Base-by-base conservation (phyloP, 2,113 vertebrate genomes). In the Amphiprion percula region DNA sequence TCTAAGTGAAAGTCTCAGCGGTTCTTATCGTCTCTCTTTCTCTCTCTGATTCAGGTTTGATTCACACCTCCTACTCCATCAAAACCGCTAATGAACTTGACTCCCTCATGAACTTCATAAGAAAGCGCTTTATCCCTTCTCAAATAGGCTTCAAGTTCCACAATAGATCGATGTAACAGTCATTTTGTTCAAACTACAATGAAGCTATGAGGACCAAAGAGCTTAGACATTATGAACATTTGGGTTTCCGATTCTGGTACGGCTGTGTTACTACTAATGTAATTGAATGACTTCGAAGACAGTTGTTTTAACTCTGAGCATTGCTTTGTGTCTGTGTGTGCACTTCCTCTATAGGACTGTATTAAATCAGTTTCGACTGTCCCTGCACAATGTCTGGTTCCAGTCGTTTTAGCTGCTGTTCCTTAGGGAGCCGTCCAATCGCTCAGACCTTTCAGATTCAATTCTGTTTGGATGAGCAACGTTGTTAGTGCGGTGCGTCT, bases 391-490 rank as follows among this genome's bases (percentile, higher is more conserved):
- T 66, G 79, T 82, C 53, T 68, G 69, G 60, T 84, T 83, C 49
- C 50, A 39, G 49, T 73, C 71, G 77, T 86, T 84, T 83, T 74
- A 83, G 68, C 75, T 63, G 10, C 23, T 14, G 5, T 56, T 90
- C 88, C 85, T 74, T 7, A 39, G 88, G 83, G 87, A 89, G 73
- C 67, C 16, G 47, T 80, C 41, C 46, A 79, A 75, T 72, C 77
- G 76, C 67, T 30, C 66, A 74, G 58, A 82, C 75, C 79, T 89
- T 91, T 91, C 79, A 78, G 79, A 37, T 91, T 91, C 86, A 87
- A 92, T 90, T 90, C 77, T 82, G 67, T 88, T 89, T 88, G 85
- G 85, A 87, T 85, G 86, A 88, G 73, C 70, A 79, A 49, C 49
- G 68, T 83, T 90, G 88, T 93, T 90, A 80, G 80, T 23, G 65